These are phyloP conservation scores for Taphrorychus bicolor DNA, from an alignment of 2,888 invertebrate genomes.

Conservation along the genomic window DNA sequence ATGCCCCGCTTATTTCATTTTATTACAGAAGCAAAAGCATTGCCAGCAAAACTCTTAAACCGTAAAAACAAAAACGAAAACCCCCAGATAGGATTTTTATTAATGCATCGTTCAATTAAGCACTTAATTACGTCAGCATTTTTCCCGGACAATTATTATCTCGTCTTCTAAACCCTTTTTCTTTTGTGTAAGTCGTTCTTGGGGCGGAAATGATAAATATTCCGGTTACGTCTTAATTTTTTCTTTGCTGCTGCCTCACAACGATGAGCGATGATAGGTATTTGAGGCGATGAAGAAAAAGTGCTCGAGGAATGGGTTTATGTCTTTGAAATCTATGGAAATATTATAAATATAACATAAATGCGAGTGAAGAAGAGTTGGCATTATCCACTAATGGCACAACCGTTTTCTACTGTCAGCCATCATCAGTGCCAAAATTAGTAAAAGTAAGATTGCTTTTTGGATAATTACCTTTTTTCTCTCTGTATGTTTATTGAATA, in stretches of 20 bases:
- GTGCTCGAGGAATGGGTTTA: neutral
- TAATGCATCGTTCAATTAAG: neutral
- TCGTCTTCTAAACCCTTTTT: neutral
- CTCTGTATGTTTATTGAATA: too few relatives aligned
- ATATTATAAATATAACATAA: too few relatives aligned
- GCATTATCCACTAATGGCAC: too few relatives aligned
- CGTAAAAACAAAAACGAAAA: neutral
- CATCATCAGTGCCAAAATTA: too few relatives aligned
- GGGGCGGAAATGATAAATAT: conserved; percentile 6
- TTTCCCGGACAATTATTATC: neutral
- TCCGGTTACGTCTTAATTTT: neutral
- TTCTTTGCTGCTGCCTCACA: neutral
- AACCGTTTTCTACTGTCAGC: too few relatives aligned
- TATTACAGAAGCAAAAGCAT: too few relatives aligned
- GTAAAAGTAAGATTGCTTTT: too few relatives aligned
- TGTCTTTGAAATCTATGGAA: too few relatives aligned
- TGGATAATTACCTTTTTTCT: too few relatives aligned
- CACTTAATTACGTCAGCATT: neutral
- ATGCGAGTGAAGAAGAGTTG: too few relatives aligned
- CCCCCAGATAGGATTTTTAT: neutral
- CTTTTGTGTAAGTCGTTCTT: conserved; percentile 1
- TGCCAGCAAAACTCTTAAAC: too few relatives aligned
- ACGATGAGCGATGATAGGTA: neutral
- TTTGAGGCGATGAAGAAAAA: neutral
- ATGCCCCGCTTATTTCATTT: neutral